phyloP scores from a whole-genome alignment of 2,113 vertebrate species.

The Cathartes aura region DNA sequence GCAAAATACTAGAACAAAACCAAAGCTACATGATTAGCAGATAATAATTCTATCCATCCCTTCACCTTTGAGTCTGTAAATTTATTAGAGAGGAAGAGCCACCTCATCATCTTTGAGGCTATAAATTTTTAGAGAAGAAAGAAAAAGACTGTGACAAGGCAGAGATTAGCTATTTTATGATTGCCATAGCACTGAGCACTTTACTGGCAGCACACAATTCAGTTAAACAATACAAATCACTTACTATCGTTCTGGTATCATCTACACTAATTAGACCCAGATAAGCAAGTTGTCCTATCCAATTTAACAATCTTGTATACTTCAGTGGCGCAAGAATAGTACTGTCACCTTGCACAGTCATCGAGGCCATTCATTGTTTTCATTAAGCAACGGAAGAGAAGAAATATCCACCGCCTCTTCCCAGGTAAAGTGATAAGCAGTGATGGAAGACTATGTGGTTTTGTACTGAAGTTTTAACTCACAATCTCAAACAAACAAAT shows the following conservation, averaged over 20 bases:
- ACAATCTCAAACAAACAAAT: neutral
- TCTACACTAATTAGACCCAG: neutral
- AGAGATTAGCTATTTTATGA: neutral
- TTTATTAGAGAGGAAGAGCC: neutral
- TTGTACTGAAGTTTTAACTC: neutral
- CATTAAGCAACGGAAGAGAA: neutral
- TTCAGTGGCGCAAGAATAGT: neutral
- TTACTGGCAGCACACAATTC: neutral
- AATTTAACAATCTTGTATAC: neutral
- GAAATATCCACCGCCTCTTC: neutral
- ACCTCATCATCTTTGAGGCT: neutral
- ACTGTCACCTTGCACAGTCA: neutral
- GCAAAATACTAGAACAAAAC: neutral
- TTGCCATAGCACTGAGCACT: neutral
- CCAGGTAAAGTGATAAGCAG: neutral
- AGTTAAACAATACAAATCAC: neutral
- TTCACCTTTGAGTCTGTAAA: neutral
- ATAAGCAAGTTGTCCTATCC: neutral
- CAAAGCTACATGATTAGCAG: neutral
- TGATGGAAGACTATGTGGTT: neutral
- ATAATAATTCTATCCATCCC: neutral
- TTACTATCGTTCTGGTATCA: rapidly evolving
- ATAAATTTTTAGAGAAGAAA: neutral
- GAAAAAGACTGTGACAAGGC: neutral
- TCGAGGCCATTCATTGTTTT: neutral